Evolutionary conservation across 2,113 vertebrate genomes (phyloP), one percentile per base, ranked within the genome.

Genomic region (Isichthys henryi): DNA sequence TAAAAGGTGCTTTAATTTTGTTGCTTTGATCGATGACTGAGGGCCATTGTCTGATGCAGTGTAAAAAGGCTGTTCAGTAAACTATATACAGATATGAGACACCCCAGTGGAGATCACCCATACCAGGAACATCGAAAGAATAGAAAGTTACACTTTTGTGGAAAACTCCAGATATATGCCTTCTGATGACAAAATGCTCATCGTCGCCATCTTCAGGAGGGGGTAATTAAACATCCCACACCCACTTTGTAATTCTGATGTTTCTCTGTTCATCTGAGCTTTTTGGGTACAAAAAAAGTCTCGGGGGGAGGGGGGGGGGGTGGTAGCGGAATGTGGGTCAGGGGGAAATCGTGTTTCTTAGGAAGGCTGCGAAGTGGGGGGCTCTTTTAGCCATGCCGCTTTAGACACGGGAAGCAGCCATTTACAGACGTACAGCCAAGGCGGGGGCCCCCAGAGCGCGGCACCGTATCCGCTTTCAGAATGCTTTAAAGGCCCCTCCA

Each of bases 371-470:
- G 21, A 52, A 39, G 2, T 23, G 48, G 39, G 46, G 17, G 27
- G 31, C 21, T 39, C 9, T 23, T 53, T 48, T 46, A 31, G n/a
- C 31, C 6, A 2, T 2, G 6, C 45, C 21, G 23, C 49, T 56
- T 80, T 45, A 70, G 88, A 21, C n/a, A 4, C 17, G 45, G 46
- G 62, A 39, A 58, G 91, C 92, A 74, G 8, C 91, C 89, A 90
- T 92, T 93, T 92, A 91, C 93, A 91, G 92, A 92, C 92, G 93
- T 92, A 90, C 56, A 91, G 91, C 92, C 5, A 89, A 88, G 89
- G 21, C 80, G 10, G 80, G 80, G 80, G 92, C 88, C 88, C 90
- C 89, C 52, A 83, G 46, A 80, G 90, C 89, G 89, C 89, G 86
- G 88, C 77, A 87, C 93, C 90, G 92, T 80, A 93, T 93, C 92